These are phyloP conservation scores for Deilephila elpenor DNA, from an alignment of 2,888 invertebrate genomes.

Conservation along the genomic window DNA sequence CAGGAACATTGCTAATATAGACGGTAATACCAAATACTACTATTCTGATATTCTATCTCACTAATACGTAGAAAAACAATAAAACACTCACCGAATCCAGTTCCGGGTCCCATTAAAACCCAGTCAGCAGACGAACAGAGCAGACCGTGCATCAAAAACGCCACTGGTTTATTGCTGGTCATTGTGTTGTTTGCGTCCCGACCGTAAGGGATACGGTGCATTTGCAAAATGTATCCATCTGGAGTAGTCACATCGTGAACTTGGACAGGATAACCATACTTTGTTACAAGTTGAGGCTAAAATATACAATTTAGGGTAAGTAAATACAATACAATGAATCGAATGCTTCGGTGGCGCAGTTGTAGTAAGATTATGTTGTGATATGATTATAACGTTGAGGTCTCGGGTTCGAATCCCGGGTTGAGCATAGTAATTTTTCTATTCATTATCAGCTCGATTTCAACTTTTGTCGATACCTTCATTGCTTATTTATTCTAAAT, in stretches of 20 bases:
- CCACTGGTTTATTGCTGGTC: conserved; percentile 74
- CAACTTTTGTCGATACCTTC: too few relatives aligned
- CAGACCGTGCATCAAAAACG: conserved; percentile 89
- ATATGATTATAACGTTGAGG: too few relatives aligned
- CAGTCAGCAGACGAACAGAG: conserved; percentile 90
- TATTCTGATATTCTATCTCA: not conserved
- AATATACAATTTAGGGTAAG: conserved; percentile 34
- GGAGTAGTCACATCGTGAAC: conserved; percentile 86
- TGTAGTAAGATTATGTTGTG: too few relatives aligned
- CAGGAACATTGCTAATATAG: too few relatives aligned
- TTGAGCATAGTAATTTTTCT: too few relatives aligned
- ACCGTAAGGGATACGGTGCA: conserved; percentile 89
- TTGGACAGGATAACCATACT: conserved; percentile 87
- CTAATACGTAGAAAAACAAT: not conserved
- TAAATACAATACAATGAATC: too few relatives aligned
- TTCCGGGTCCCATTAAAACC: conserved; percentile 88
- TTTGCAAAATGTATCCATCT: conserved; percentile 91
- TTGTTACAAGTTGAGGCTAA: conserved; percentile 82
- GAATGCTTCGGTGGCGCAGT: too few relatives aligned
- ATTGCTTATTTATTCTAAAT: too few relatives aligned
- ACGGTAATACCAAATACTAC: too few relatives aligned
- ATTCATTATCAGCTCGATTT: too few relatives aligned
- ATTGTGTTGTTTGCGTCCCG: conserved; percentile 66
- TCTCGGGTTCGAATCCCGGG: too few relatives aligned
- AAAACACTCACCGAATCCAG: conserved; percentile 84